phyloP scores from a whole-genome alignment of 2,113 vertebrate species.

The Fulica atra region DNA sequence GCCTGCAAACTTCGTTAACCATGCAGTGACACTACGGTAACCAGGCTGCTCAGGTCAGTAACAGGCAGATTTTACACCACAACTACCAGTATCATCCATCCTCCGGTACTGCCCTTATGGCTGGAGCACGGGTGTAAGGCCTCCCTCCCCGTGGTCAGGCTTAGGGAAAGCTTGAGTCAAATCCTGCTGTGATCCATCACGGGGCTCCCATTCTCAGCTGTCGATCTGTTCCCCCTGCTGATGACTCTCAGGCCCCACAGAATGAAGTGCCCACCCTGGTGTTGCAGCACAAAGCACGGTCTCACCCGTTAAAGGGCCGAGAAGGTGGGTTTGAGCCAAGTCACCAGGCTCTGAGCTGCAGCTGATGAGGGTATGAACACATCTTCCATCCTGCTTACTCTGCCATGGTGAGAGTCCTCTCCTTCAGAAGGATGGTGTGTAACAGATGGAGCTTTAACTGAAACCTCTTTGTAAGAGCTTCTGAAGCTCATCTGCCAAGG shows the following conservation, averaged over 20 bases:
- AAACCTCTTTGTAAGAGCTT: background rate
- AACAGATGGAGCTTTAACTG: conserved; percentile 12
- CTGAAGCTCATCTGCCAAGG: background rate
- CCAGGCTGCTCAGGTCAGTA: background rate
- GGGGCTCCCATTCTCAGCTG: background rate
- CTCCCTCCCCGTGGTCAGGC: background rate
- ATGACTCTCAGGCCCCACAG: background rate
- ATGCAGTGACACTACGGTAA: background rate
- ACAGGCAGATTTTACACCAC: background rate
- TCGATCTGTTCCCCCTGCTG: background rate
- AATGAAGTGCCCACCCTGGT: background rate
- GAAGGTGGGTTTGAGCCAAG: background rate
- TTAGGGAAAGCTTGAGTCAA: background rate
- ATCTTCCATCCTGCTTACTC: background rate
- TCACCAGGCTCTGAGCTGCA: background rate
- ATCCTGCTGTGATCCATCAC: background rate
- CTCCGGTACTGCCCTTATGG: no score
- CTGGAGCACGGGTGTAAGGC: background rate
- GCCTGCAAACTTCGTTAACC: background rate
- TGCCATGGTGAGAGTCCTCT: background rate
- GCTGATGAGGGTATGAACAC: background rate
- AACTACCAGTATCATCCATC: background rate
- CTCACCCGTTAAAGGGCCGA: background rate
- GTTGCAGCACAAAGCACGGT: background rate
- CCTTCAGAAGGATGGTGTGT: background rate